Base-by-base conservation (phyloP, 2,888 invertebrate species). In the Fissipunctia ypsillon region DNA sequence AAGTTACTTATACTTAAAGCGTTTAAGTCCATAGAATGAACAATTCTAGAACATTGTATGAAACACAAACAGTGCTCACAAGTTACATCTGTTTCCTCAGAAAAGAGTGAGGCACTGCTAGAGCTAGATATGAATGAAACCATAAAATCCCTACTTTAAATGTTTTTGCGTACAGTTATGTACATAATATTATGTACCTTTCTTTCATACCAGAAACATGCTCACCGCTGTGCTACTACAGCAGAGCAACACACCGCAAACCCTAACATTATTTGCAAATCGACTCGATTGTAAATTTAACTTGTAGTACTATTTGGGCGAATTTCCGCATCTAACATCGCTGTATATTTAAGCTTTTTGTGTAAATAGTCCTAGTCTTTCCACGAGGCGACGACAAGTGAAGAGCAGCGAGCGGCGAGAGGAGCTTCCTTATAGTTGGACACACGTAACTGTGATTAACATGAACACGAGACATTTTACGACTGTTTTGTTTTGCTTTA, bases 331-430 rank as follows among this genome's bases (percentile, higher is more conserved):
- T 95, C 95, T 96, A 95, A 96, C 96, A 95, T 92, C 90, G 96
- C 96, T 96, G 96, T 96, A 96, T 91, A 96, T 95, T 91, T 92
- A 91, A 95, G 96, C 95, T 96, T 96, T 96, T 95, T 96, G 95
- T 96, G 96, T 96, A 95, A 93, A 95, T 95, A 96, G 93, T 91
- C 91, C 87, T 94, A 93, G 92, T 91, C 85, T 87, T 89, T 85
- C 89, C 84, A 84, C 88, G 87, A 88, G 90, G 87, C 90, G 89
- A 88, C 84, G 87, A 79, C 90, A 87, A 73, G 88, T 73, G 91
- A 84, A 88, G 90, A 89, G 73, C 91, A 80, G 73, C 91, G 90
- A 90, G 90, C 91, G 85, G 65, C 91, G 91, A 88, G 89, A 86
- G 88, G 87, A 88, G 90, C 90, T 80, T 83, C 89, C 81, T 75